Evolutionary conservation across 2,113 vertebrate genomes (phyloP), one percentile per base, ranked within the genome.

Genomic region (Osmerus mordax): DNA sequence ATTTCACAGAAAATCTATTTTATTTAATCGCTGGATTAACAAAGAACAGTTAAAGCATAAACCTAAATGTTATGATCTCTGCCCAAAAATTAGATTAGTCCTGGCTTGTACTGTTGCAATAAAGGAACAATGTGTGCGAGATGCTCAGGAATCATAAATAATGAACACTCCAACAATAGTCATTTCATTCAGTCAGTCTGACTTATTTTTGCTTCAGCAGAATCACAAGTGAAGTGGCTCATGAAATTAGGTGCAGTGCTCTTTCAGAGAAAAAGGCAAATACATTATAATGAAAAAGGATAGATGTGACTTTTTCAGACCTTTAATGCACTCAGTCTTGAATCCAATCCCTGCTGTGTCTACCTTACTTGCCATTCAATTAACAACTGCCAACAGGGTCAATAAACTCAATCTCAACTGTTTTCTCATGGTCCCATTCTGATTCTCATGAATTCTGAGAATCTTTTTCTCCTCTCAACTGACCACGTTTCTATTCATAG

Each of bases 401-500:
- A 67, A 69, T 13, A 65, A 41, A 59, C 60, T 25, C 23, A 18
- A 69, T 66, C 75, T 80, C 23, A 74, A 81, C 58, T 1, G 19
- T 72, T 72, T 78, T 41, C 71, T 56, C 54, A 15, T 5, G 16
- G 15, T 56, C 54, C 2, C 54, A 8, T 82, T 77, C 75, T 23
- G 73, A 6, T 69, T 28, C 25, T 28, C 25, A 28, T 58, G 7
- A 55, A 2, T 5, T 1, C 3, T 8, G 32, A n/a, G 61, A 56
- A 51, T 14, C 11, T 71, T 70, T 69, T 69, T 15, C 53, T 65
- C 55, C 63, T 36, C 64, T 7, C 0, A 56, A 25, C 63, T 25
- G 59, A 71, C 65, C 61, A 59, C 3, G 11, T 21, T 56, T 69
- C 79, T 80, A 71, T 81, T 83, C 72, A 71, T 77, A 61, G 78